Evolutionary conservation across 2,113 vertebrate species (phyloP).

Genomic region (Tapirus terrestris): DNA sequence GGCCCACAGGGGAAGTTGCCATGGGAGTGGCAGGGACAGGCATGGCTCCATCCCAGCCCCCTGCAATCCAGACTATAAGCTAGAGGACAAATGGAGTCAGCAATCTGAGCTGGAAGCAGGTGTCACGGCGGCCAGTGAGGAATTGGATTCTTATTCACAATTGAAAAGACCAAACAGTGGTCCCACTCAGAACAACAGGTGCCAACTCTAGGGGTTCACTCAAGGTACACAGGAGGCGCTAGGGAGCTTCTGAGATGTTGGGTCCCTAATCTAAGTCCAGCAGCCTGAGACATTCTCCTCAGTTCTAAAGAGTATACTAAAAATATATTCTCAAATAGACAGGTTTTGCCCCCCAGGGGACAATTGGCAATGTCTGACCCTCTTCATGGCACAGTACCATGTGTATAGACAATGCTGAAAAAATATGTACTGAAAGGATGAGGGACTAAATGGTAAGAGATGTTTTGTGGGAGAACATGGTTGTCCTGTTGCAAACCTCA

Average conservation of each 20-base stretch:
- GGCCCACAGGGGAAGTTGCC: neutral
- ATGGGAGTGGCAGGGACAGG: neutral
- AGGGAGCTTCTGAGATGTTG: neutral
- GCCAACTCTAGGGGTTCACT: neutral
- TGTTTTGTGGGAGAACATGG: neutral
- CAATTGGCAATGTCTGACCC: neutral
- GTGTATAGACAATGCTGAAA: neutral
- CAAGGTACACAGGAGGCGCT: neutral
- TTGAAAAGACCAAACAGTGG: neutral
- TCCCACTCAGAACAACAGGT: neutral
- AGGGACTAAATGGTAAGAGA: neutral
- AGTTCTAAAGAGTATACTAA: neutral
- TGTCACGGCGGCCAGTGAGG: neutral
- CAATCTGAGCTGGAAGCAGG: neutral
- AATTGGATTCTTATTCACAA: neutral
- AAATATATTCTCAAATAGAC: neutral
- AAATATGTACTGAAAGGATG: neutral
- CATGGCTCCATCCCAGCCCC: no score
- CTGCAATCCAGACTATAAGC: neutral
- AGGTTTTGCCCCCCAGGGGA: neutral
- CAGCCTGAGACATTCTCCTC: neutral
- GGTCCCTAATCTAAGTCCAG: neutral
- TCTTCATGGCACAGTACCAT: neutral
- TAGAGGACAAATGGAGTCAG: neutral
- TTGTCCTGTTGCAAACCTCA: neutral